phyloP scores from a whole-genome alignment of 2,113 vertebrate species.

The Erythrolamprus reginae region DNA sequence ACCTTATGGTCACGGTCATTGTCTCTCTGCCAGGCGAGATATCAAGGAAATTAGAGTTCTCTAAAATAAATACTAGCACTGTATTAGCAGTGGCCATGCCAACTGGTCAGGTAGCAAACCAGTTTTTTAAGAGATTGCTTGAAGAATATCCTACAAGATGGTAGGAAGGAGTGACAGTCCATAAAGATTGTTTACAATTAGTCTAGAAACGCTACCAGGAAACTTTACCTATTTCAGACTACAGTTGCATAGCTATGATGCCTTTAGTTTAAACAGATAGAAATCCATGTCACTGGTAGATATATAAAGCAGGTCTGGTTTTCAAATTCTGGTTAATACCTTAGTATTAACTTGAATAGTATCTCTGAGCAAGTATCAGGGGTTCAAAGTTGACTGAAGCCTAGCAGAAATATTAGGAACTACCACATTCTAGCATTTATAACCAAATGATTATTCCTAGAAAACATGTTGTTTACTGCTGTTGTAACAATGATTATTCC shows the following conservation, averaged over 20 bases:
- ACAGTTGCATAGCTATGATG: neutral
- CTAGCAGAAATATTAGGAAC: neutral
- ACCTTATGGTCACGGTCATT: conserved; percentile 76
- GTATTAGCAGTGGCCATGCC: neutral
- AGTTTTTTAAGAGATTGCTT: neutral
- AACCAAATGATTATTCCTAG: neutral
- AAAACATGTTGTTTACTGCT: neutral
- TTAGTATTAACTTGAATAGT: neutral
- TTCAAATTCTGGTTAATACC: neutral
- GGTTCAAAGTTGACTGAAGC: neutral
- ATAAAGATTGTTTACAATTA: neutral
- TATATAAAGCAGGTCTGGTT: neutral
- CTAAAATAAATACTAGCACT: neutral
- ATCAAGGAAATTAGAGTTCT: neutral
- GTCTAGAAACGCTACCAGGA: neutral
- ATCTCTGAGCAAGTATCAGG: neutral
- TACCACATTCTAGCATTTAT: neutral
- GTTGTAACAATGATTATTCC: neutral
- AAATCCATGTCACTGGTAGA: neutral
- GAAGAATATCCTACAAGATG: neutral
- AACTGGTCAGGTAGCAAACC: neutral
- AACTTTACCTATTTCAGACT: neutral
- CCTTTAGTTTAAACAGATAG: neutral
- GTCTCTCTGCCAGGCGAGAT: conserved; percentile 58
- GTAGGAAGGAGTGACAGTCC: neutral